Conservation (phyloP, 1,140 invertebrate genomes). For the Monochamus saltuarius region DNA sequence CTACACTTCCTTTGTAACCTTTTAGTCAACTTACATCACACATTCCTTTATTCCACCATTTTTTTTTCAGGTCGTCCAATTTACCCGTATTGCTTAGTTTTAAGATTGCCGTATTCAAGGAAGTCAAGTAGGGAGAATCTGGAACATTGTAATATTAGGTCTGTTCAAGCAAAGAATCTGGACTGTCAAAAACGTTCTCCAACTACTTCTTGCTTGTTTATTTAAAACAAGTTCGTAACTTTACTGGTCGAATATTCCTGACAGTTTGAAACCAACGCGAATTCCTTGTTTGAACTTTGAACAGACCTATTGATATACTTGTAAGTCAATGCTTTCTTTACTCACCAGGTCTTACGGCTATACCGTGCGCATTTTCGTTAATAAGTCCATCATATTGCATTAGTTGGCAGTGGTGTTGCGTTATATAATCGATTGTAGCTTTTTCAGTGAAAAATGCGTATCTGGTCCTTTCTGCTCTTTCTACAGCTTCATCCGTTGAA, state of each 20-base stretch:
- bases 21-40: no score
- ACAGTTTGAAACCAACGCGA: no score
- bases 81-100: constrained; percentile 76
- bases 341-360: constrained; percentile 69
- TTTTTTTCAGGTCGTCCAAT: constrained; percentile 72
- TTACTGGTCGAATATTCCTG: no score
- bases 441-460: constrained; percentile 81
- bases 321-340: not conserved
- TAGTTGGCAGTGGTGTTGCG: constrained; percentile 77
- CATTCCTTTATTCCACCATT: constrained; percentile 80
- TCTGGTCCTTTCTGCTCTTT: constrained; percentile 66
- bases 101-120: constrained; percentile 73
- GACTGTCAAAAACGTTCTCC: no score
- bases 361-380: constrained; percentile 83
- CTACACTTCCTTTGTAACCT: no score
- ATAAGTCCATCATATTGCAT: constrained; percentile 68
- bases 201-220: no score
- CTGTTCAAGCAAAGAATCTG: no score
- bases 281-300: not conserved
- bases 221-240: no score
- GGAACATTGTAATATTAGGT: constrained; percentile 54
- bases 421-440: constrained; percentile 79
- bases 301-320: not conserved
- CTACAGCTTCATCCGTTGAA: constrained; percentile 65
- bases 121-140: constrained; percentile 74